A percentile compares a stretch with the other conserved stretches of the same genome.
Conservation (phyloP, 64 coral and sea anemone species). For the Trachythela sp. region DNA sequence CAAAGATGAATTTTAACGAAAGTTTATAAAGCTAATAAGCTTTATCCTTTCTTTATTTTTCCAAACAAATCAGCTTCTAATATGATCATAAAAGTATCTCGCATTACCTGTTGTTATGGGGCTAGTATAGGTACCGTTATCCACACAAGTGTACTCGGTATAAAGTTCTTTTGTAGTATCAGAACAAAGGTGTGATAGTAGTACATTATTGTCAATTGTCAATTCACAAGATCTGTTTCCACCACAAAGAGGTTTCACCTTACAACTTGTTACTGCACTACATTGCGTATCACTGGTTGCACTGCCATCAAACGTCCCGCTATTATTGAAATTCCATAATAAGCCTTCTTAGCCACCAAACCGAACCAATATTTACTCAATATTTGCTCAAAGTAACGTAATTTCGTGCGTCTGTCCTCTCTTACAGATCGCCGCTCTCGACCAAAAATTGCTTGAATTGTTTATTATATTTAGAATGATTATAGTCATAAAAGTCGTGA, state of each 20-base stretch:
- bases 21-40: no score
- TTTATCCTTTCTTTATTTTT: background rate
- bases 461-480: no score
- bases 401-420: no score
- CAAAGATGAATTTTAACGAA: no score
- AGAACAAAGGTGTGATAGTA: background rate
- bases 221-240: background rate
- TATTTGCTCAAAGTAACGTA: no score
- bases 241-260: background rate
- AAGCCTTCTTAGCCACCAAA: background rate
- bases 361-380: no score
- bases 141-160: background rate
- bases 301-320: background rate
- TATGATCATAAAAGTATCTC: no score
- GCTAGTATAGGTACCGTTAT: background rate
- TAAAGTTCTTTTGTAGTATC: background rate
- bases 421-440: no score
- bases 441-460: no score
- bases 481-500: no score
- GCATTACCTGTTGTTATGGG: background rate
- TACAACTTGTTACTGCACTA: background rate
- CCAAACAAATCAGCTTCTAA: background rate
- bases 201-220: background rate
- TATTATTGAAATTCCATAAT: background rate
- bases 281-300: no score